These are phyloP conservation scores for Lepisosteus osseus DNA, from an alignment of 2,113 vertebrate species.

Conservation along the genomic window DNA sequence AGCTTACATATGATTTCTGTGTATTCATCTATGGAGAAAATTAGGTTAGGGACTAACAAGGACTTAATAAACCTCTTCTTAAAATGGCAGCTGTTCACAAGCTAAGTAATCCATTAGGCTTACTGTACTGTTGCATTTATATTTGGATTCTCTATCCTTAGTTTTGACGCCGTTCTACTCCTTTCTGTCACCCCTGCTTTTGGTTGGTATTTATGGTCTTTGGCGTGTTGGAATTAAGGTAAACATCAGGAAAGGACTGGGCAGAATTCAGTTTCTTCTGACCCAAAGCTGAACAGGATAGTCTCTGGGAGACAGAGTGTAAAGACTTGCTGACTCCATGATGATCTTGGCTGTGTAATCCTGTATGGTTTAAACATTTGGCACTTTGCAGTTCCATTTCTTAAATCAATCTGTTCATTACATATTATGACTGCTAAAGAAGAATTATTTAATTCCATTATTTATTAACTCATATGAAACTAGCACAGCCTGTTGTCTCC, in stretches of 20 bases:
- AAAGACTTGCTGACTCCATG: too few species aligned
- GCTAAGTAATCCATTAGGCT: constrained; percentile 4
- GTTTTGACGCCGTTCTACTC: neutral
- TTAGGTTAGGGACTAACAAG: constrained; percentile 15
- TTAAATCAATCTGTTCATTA: too few species aligned
- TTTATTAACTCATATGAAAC: too few species aligned
- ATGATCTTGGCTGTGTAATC: too few species aligned
- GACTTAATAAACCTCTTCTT: constrained; percentile 13
- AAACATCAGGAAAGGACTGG: neutral
- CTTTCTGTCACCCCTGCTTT: neutral
- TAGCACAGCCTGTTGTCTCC: too few species aligned
- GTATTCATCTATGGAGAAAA: constrained; percentile 2
- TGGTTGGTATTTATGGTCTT: neutral
- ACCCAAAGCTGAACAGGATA: neutral
- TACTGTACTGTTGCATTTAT: constrained; percentile 16
- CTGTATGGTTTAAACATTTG: too few species aligned
- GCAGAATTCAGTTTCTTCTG: neutral
- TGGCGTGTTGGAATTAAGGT: neutral
- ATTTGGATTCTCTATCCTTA: constrained; percentile 7
- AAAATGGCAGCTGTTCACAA: constrained; percentile 23
- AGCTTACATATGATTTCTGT: neutral
- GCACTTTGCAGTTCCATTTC: too few species aligned
- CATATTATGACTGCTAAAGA: too few species aligned
- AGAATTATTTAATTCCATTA: too few species aligned
- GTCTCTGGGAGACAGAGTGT: too few species aligned